Base-by-base conservation (phyloP, 2,888 invertebrate genomes). In the Omphaloscelis lunosa region DNA sequence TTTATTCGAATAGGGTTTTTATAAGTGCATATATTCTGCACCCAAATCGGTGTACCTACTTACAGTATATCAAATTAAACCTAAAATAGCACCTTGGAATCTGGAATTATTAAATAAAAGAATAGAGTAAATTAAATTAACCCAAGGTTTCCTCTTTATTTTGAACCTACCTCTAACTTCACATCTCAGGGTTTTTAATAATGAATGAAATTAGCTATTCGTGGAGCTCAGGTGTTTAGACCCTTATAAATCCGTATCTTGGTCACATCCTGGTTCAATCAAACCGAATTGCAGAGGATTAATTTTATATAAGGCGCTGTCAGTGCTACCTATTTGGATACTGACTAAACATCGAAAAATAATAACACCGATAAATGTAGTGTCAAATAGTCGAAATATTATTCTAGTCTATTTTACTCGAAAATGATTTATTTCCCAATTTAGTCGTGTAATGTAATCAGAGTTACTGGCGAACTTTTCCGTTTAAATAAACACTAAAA, bases 401-500 rank as follows among this genome's bases (percentile, higher is more conserved):
- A n/a, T 17, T 17, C 27, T 15, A 0, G 2, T n/a, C 29, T 12
- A 79, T 62, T 51, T 20, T 51, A 70, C 6, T 69, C 48, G 12
- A 65, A 72, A 29, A 59, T 56, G 0, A n/a, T 72, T 70, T 70
- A 41, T 45, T 53, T 62, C 39, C n/a, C 62, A 69, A 65, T 71
- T 66, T 77, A 72, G 5, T n/a, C 41, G 61, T 63, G 34, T 77
- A 63, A 75, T 67, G 62, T 72, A 75, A 59, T 61, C 66, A 67
- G 17, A 71, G 53, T 81, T 59, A 77, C 68, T 65, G 45, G 59
- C 6, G 17, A 82, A 82, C 20, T 73, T 85, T 73, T 61, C 69
- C 56, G 59, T 75, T 66, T 72, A 78, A 78, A 81, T 81, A 75
- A 75, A 73, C 70, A 71, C 27, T 84, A 23, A 80, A 77, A 75